Percentiles rank a stretch among this genome's conserved stretches.
Evolutionary conservation across 2,797 vertebrate genomes (phyloP).

Genomic region (Capromys pilorides): DNA sequence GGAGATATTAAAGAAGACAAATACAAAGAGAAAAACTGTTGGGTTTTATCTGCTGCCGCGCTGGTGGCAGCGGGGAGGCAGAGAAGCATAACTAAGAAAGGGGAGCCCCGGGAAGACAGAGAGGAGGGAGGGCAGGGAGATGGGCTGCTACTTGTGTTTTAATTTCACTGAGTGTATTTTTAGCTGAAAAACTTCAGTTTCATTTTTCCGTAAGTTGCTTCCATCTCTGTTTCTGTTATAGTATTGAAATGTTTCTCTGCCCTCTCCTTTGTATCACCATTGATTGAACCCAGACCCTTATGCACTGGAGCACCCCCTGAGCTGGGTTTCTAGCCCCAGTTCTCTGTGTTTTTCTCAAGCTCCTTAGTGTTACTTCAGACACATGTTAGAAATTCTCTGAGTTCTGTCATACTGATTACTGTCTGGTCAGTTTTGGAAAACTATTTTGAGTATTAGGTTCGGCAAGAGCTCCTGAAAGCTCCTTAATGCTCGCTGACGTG

Average conservation of each 20-base stretch:
- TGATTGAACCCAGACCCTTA: neutral
- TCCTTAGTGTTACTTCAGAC: neutral
- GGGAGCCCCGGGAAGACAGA: no score
- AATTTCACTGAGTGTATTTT: neutral
- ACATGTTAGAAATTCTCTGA: neutral
- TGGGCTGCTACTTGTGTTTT: neutral
- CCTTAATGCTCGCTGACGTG: neutral
- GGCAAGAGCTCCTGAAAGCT: neutral
- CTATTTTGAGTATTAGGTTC: neutral
- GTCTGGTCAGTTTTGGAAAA: neutral
- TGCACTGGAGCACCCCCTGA: neutral
- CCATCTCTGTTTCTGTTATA: neutral
- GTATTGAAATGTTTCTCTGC: neutral
- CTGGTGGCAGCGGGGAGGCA: no score
- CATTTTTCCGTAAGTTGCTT: neutral
- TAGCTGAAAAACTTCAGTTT: neutral
- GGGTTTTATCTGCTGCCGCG: no score
- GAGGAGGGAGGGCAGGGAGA: no score
- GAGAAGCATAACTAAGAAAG: no score
- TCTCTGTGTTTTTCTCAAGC: neutral
- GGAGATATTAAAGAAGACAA: slow-evolving; percentile 24
- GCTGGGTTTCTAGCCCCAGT: neutral
- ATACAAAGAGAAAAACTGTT: neutral
- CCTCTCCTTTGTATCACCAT: neutral
- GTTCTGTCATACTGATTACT: neutral